These are phyloP conservation scores for Molossus alvarezi DNA, from an alignment of 2,797 vertebrate species.

Conservation along the genomic window DNA sequence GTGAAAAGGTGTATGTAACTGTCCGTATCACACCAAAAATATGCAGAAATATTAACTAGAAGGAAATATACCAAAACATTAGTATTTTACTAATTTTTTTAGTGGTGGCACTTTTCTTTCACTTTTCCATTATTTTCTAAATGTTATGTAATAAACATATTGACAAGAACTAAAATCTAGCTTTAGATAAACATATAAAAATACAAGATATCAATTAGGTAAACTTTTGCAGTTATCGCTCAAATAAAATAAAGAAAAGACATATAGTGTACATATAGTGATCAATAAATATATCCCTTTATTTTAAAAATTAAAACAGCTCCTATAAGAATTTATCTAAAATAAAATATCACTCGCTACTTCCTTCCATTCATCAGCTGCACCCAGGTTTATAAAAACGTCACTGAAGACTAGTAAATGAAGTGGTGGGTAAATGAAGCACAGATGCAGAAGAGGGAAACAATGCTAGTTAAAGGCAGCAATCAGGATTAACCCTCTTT, in stretches of 20 bases:
- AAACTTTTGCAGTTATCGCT: constrained; percentile 10
- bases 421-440: constrained; percentile 1
- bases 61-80: constrained; percentile 41
- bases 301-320: not conserved
- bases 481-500: not conserved
- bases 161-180: not conserved
- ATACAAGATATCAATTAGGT: not conserved
- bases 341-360: not conserved
- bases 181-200: not conserved
- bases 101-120: not conserved
- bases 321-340: constrained; percentile 26
- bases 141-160: constrained; percentile 3
- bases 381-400: not conserved
- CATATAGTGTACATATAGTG: not conserved
- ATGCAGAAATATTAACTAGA: not conserved
- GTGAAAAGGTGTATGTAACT: not conserved
- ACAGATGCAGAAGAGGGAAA: not conserved
- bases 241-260: constrained; percentile 58
- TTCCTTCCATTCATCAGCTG: constrained; percentile 11
- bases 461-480: not conserved
- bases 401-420: not conserved
- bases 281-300: not conserved
- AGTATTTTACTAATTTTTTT: constrained; percentile 25
- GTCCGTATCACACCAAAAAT: not conserved
- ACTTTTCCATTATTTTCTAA: constrained; percentile 50